A percentile compares a stretch with the other conserved stretches of the same genome.
Evolutionary conservation across 2,888 invertebrate genomes (phyloP).

Genomic region (Mythimna pallens): DNA sequence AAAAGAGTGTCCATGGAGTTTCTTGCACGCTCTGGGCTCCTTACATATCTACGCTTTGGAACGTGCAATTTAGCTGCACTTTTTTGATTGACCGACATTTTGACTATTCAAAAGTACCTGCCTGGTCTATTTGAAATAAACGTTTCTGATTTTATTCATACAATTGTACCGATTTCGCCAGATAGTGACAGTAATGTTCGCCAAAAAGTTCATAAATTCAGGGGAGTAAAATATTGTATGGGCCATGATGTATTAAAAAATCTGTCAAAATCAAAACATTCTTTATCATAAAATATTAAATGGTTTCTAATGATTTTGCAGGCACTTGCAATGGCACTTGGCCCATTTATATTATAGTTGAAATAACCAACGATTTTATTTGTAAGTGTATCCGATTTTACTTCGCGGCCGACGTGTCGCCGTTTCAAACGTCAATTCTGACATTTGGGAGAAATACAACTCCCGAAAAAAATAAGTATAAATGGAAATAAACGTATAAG

Average conservation of each 20-base stretch:
- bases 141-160: too few relatives aligned
- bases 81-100: too few relatives aligned
- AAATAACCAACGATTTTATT: not conserved
- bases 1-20: too few relatives aligned
- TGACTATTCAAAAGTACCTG: too few relatives aligned
- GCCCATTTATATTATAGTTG: not conserved
- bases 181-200: not conserved
- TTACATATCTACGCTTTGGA: too few relatives aligned
- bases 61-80: too few relatives aligned
- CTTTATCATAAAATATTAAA: too few relatives aligned
- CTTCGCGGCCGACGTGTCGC: conserved; percentile 60
- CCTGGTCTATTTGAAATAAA: too few relatives aligned
- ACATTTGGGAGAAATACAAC: conserved; percentile 54
- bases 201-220: not conserved
- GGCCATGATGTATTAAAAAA: not conserved
- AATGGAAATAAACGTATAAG: conserved; percentile 45
- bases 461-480: conserved; percentile 45
- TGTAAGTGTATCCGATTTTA: not conserved
- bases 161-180: too few relatives aligned
- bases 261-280: not conserved
- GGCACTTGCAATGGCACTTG: not conserved
- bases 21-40: too few relatives aligned
- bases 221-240: not conserved
- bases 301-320: not conserved
- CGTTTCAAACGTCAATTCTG: conserved; percentile 60